These are phyloP conservation scores for Agrilus planipennis DNA, from an alignment of 1,140 invertebrate species.

Conservation along the genomic window DNA sequence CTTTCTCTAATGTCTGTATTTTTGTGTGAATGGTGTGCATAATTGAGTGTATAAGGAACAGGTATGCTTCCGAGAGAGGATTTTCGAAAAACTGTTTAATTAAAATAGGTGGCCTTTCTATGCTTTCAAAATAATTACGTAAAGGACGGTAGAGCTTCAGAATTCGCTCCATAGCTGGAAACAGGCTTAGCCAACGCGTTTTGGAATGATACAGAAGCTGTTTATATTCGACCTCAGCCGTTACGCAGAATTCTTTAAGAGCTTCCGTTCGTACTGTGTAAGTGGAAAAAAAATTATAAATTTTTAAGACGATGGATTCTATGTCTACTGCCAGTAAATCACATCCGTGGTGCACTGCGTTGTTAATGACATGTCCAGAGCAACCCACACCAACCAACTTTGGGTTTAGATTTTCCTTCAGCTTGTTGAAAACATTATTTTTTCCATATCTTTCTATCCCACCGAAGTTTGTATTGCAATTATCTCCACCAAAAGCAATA, in stretches of 20 bases:
- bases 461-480: slow-evolving; percentile 14
- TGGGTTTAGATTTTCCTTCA: slow-evolving; percentile 10
- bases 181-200: slow-evolving; percentile 13
- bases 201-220: slow-evolving; percentile 13
- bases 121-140: slow-evolving; percentile 8
- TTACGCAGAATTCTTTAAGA: slow-evolving; percentile 11
- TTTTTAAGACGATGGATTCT: slow-evolving; percentile 11
- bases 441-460: slow-evolving; percentile 8
- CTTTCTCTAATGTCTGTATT: slow-evolving; percentile 7
- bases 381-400: slow-evolving; percentile 8
- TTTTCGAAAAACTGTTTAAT: slow-evolving; percentile 15
- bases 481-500: slow-evolving; percentile 13
- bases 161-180: slow-evolving; percentile 12
- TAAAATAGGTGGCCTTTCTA: slow-evolving; percentile 8
- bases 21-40: slow-evolving; percentile 10
- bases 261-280: slow-evolving; percentile 8
- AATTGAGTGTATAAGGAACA: slow-evolving; percentile 12
- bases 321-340: slow-evolving; percentile 9
- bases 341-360: not conserved
- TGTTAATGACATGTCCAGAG: slow-evolving; percentile 5
- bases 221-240: slow-evolving; percentile 7
- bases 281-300: slow-evolving; percentile 7
- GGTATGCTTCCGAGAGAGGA: slow-evolving; percentile 10
- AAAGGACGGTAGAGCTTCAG: slow-evolving; percentile 9
- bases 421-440: slow-evolving; percentile 15